phyloP scores from a whole-genome alignment of 2,888 invertebrate species.

The Masnerella sp. region DNA sequence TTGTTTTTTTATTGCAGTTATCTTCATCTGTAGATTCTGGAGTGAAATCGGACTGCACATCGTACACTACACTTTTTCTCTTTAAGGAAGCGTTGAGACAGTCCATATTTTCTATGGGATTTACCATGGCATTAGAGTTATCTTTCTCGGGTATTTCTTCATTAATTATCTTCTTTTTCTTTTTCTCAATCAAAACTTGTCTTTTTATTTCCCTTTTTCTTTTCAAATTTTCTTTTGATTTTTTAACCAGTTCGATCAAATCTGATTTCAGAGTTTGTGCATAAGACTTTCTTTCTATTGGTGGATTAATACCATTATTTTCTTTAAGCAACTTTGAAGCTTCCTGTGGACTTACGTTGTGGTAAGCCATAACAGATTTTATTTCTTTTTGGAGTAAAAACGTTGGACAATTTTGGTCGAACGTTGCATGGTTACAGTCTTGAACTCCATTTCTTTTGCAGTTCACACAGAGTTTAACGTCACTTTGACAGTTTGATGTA shows the following conservation, averaged over 20 bases:
- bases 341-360: not conserved
- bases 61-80: too few relatives aligned
- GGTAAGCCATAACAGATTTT: conserved; percentile 8
- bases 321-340: not conserved
- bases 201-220: not conserved
- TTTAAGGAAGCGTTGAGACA: too few relatives aligned
- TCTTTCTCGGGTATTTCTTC: not conserved
- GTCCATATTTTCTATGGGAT: too few relatives aligned
- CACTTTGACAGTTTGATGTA: not conserved
- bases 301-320: not conserved
- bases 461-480: not conserved
- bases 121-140: not conserved
- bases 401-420: not conserved
- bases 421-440: not conserved
- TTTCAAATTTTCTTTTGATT: not conserved
- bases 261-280: not conserved
- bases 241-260: not conserved
- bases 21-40: too few relatives aligned
- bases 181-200: not conserved
- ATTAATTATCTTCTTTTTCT: not conserved
- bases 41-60: too few relatives aligned
- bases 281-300: not conserved
- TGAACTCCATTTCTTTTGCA: not conserved
- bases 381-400: conserved; percentile 1
- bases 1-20: too few relatives aligned